phyloP scores from a whole-genome alignment of 2,113 vertebrate species.

The Pavo muticus region DNA sequence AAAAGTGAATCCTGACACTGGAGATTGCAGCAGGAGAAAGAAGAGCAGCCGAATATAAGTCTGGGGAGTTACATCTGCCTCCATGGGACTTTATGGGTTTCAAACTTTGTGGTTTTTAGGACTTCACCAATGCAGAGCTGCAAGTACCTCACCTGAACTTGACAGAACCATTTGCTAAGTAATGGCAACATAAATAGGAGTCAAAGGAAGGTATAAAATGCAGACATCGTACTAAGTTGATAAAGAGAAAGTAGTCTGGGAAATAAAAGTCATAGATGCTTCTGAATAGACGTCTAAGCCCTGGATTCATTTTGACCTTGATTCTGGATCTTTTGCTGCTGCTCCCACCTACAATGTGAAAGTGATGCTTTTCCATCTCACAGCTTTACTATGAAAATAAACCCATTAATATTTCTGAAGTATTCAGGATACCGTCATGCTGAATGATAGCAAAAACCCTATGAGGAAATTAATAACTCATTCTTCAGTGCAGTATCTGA shows the following conservation, averaged over 20 bases:
- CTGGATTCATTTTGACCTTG: constrained; percentile 4
- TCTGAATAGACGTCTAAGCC: background rate
- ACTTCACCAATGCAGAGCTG: background rate
- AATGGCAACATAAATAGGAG: background rate
- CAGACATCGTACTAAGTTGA: background rate
- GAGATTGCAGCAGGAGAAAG: background rate
- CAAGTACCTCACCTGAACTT: background rate
- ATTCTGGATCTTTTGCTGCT: background rate
- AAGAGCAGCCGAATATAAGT: background rate
- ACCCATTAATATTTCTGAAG: constrained; percentile 56
- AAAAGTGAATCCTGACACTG: background rate
- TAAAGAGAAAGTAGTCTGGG: background rate
- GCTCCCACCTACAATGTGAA: background rate
- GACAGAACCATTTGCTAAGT: background rate
- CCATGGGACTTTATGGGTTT: background rate
- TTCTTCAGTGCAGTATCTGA: constrained; percentile 7
- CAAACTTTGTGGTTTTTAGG: background rate
- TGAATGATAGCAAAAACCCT: constrained; percentile 45
- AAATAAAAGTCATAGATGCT: background rate
- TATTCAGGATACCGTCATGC: constrained; percentile 5
- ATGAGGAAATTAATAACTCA: constrained; percentile 63
- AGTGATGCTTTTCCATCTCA: background rate
- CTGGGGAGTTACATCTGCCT: background rate
- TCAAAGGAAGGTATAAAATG: background rate
- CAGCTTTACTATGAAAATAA: constrained; percentile 35